phyloP scores from a whole-genome alignment of 2,113 vertebrate species.

The Cyanoderma ruficeps region DNA sequence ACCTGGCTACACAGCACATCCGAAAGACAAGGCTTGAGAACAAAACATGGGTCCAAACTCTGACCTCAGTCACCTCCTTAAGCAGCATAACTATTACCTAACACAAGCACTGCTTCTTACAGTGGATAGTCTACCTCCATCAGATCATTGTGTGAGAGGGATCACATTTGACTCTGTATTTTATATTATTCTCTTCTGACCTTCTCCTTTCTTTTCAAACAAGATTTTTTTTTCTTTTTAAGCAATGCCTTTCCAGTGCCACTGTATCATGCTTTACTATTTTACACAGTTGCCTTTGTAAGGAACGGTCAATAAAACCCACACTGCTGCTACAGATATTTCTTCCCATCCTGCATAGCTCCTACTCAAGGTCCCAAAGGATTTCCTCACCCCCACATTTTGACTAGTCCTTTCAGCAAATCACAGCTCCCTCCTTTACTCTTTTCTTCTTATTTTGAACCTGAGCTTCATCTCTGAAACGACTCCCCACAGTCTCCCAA shows the following conservation, averaged over 20 bases:
- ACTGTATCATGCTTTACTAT: not conserved
- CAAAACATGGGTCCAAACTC: not conserved
- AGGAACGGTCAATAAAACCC: not conserved
- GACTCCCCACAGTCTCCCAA: fast-evolving
- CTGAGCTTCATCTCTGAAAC: not conserved
- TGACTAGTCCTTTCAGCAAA: not conserved
- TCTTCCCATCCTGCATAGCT: not conserved
- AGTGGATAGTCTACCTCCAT: not conserved
- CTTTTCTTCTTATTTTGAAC: not conserved
- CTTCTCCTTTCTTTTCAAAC: not conserved
- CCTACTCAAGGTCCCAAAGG: not conserved
- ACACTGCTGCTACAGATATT: not conserved
- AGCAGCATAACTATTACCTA: not conserved
- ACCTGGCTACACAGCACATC: not conserved
- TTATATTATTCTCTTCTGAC: not conserved
- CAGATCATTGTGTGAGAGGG: not conserved
- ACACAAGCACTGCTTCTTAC: not conserved
- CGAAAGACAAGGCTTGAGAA: not conserved
- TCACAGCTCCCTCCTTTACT: not conserved
- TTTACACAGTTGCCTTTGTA: not conserved
- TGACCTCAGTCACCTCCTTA: not conserved
- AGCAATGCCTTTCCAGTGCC: not conserved
- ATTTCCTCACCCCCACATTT: not conserved
- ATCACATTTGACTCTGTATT: not conserved
- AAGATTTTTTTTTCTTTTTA: not conserved